Base-by-base conservation (phyloP, 1,140 invertebrate genomes). In the Drosophila pectinifera region DNA sequence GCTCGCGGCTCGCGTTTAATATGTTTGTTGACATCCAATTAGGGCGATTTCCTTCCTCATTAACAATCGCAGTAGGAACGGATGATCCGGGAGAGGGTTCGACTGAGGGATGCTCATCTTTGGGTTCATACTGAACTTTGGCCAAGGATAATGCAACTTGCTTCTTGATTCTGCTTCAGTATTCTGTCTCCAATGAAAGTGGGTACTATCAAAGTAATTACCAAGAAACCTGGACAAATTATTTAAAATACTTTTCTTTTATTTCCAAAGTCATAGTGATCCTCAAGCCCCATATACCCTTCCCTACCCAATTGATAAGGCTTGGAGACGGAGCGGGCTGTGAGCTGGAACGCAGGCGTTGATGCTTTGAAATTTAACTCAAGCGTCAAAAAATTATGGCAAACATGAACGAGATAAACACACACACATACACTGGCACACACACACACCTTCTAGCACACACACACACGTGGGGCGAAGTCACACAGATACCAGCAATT, bases 11-110 rank as follows among this genome's bases (percentile, higher is more conserved):
- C 31, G 57, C 75, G 64, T 73, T 80, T 90, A 89, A 84, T 89
- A 90, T 90, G 84, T 90, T 88, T 89, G 84, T 89, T 89, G 84
- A 89, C 84, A 89, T 80, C 84, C 84, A 89, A 89, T 89, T 89
- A 89, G 73, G 89, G 80, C 84, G 84, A 89, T 89, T 89, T 89
- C 84, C 84, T 89, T 89, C 84, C 84, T 89, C 85, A 89, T 89
- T 89, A 89, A 89, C 77, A 89, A 61, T 73, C 65, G 70, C 74
- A 64, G 77, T 48, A 46, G 64, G 39, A 78, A 62, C 61, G 77
- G 51, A 61, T 46, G 43, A 22, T 48, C 6, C 11, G 11, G 31
- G 13, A 8, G 8, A 18, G 10, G 49, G 13, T n/a, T n/a, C 70
- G 69, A 73, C 45, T 31, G 3, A 10, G n/a, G 3, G 16, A 14